phyloP scores from a whole-genome alignment of 2,888 invertebrate species.

The Troides aeacus region DNA sequence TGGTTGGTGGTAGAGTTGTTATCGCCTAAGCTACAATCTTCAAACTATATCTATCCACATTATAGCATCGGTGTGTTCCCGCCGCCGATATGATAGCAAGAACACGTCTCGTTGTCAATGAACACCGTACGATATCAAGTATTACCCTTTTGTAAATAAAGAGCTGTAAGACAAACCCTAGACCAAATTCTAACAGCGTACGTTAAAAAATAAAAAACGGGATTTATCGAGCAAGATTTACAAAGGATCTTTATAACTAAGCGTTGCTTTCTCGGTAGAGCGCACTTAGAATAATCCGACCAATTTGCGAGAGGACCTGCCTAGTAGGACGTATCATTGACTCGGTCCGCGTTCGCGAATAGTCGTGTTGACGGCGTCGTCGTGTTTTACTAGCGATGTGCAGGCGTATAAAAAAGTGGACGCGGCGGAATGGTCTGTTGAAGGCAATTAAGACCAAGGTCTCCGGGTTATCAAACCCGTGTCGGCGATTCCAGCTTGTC shows the following conservation, averaged over 20 bases:
- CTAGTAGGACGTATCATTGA: slow-evolving; percentile 53
- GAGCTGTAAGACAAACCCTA: not conserved
- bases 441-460: slow-evolving; percentile 80
- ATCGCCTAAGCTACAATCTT: too few species aligned
- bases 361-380: slow-evolving; percentile 63
- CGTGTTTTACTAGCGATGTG: slow-evolving; percentile 77
- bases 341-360: slow-evolving; percentile 61
- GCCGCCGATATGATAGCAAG: too few species aligned
- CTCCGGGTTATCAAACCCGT: slow-evolving; percentile 80
- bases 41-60: too few species aligned
- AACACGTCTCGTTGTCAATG: too few species aligned
- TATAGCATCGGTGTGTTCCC: too few species aligned
- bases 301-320: slow-evolving; percentile 50
- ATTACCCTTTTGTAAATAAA: not conserved
- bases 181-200: not conserved
- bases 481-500: slow-evolving; percentile 67
- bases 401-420: slow-evolving; percentile 78
- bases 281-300: slow-evolving; percentile 59
- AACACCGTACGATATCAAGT: too few species aligned
- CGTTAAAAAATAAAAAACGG: slow-evolving; percentile 46
- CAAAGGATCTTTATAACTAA: slow-evolving; percentile 46
- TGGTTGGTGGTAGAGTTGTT: too few species aligned
- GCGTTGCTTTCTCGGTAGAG: slow-evolving; percentile 64
- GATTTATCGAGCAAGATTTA: slow-evolving; percentile 56
- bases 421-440: slow-evolving; percentile 75